Percentiles rank a stretch among this genome's conserved stretches.
Conservation (phyloP, 1,140 invertebrate species). For the Apis cerana region DNA sequence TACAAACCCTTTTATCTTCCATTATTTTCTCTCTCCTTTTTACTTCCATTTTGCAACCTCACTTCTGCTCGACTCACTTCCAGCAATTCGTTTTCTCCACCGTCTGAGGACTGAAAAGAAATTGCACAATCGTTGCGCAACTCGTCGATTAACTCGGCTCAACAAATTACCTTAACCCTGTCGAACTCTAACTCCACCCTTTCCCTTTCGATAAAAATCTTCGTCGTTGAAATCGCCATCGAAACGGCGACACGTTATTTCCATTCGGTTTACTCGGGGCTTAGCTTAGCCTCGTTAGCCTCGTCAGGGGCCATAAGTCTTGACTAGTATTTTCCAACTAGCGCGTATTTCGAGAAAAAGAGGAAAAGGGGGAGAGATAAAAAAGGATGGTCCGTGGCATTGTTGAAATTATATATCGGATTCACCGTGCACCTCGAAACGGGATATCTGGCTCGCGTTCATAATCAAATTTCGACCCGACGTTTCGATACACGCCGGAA, state of each 20-base stretch:
- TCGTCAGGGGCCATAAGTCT: not conserved
- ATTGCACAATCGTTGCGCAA: too few relatives aligned
- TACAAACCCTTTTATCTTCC: not conserved
- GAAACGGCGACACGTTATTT: too few relatives aligned
- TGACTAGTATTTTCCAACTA: not conserved
- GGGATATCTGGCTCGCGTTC: not conserved
- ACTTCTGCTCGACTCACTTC: not conserved
- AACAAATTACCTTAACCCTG: too few relatives aligned
- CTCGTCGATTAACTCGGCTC: too few relatives aligned
- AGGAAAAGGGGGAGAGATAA: too few relatives aligned
- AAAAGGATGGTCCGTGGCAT: not conserved
- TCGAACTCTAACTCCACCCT: too few relatives aligned
- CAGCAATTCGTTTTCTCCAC: too few relatives aligned
- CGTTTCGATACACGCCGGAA: not conserved
- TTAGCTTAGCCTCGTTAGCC: not conserved
- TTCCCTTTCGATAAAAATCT: too few relatives aligned
- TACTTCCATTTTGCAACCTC: not conserved
- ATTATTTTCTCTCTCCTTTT: not conserved
- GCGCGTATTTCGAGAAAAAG: too few relatives aligned
- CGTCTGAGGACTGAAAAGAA: too few relatives aligned
- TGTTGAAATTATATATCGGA: constrained; percentile 1
- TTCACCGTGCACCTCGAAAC: not conserved
- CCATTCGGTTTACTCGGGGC: not conserved
- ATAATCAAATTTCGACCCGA: constrained; percentile 22
- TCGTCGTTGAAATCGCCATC: too few relatives aligned